phyloP scores from a whole-genome alignment of 2,113 vertebrate species.

The Ochotona curzoniae region DNA sequence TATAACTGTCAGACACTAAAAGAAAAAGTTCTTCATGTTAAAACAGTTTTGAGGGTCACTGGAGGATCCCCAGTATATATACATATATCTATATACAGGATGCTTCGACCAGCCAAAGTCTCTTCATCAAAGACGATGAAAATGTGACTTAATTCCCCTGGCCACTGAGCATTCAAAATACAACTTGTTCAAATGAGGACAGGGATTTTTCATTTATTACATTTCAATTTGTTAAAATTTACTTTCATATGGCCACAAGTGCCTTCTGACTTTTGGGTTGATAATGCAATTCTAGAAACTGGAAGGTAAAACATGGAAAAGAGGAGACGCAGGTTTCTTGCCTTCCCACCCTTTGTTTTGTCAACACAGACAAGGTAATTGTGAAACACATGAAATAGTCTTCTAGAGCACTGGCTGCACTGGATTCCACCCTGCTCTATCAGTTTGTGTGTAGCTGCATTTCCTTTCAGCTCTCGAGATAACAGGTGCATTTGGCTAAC shows the following conservation, averaged over 20 bases:
- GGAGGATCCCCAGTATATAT: background rate
- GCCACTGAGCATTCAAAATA: background rate
- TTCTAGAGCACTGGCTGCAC: background rate
- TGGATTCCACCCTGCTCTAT: background rate
- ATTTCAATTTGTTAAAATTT: conserved; percentile 2
- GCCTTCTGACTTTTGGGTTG: background rate
- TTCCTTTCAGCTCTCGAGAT: background rate
- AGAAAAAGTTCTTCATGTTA: background rate
- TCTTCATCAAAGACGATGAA: background rate
- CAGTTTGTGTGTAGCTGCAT: background rate
- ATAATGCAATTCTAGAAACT: background rate
- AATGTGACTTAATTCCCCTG: no score
- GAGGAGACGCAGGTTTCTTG: background rate
- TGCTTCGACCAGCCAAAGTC: background rate
- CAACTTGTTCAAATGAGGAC: background rate
- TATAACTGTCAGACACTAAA: background rate
- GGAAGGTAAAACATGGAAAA: background rate
- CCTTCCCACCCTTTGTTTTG: background rate
- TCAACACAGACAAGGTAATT: background rate
- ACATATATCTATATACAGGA: accelerated
- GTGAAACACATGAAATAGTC: background rate
- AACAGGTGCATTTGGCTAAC: background rate
- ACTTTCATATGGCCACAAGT: background rate
- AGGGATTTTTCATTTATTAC: background rate
- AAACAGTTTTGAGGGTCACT: background rate